These are phyloP conservation scores for Corythoichthys intestinalis DNA, from an alignment of 2,113 vertebrate species.

Conservation along the genomic window DNA sequence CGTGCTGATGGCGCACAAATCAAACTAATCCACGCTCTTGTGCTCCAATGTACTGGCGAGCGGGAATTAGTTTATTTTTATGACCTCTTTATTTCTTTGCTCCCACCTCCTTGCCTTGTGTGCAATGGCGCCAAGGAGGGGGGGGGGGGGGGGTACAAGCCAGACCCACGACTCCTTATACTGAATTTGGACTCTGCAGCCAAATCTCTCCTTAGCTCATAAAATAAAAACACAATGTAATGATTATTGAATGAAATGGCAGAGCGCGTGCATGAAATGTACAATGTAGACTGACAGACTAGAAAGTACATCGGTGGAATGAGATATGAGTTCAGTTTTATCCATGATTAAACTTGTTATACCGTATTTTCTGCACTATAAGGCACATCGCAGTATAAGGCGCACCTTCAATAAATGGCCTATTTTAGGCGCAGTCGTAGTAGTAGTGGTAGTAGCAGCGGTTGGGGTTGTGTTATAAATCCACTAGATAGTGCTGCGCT, in stretches of 20 bases:
- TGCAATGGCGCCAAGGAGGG: slow-evolving; percentile 25
- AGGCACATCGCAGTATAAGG: no score
- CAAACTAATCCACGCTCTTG: slow-evolving; percentile 49
- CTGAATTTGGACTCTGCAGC: slow-evolving; percentile 22
- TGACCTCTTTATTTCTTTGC: slow-evolving; percentile 63
- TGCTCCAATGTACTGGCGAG: slow-evolving; percentile 41
- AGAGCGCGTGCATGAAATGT: slow-evolving; percentile 52
- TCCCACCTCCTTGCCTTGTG: slow-evolving; percentile 47
- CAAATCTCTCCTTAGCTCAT: slow-evolving; percentile 38
- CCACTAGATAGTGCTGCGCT: no score
- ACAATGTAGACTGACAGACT: slow-evolving; percentile 26
- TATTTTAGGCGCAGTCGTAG: no score
- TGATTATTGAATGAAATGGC: slow-evolving; percentile 64
- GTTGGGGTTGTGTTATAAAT: no score
- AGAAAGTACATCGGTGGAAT: slow-evolving; percentile 9
- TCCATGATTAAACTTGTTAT: background rate
- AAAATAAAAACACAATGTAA: slow-evolving; percentile 48
- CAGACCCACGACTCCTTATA: slow-evolving; percentile 41
- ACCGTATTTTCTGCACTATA: no score
- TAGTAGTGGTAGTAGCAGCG: no score
- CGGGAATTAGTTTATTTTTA: slow-evolving; percentile 71
- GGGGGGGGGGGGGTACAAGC: slow-evolving; percentile 27
- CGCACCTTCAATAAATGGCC: no score
- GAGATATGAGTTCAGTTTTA: background rate
- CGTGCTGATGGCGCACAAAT: slow-evolving; percentile 62